These are phyloP conservation scores for Zygothrica quintamaculata DNA, from an alignment of 2,888 invertebrate genomes.

Conservation along the genomic window DNA sequence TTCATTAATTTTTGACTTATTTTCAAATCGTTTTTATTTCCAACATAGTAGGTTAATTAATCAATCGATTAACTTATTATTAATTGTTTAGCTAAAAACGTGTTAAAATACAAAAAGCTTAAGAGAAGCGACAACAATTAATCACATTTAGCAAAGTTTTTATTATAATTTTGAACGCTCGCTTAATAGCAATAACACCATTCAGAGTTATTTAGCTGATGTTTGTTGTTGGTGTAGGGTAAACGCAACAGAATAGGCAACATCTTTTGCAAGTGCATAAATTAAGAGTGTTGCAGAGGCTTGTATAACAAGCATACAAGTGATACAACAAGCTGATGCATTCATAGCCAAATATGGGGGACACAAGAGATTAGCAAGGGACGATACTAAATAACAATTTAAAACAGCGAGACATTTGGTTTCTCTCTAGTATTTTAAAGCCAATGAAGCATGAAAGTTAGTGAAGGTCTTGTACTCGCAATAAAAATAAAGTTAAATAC, in stretches of 20 bases:
- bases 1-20: not conserved
- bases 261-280: slow-evolving; percentile 64
- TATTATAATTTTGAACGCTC: too few species aligned
- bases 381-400: slow-evolving; percentile 39
- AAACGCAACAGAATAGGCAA: slow-evolving; percentile 2
- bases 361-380: slow-evolving; percentile 52
- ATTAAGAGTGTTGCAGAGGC: slow-evolving; percentile 52
- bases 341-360: slow-evolving; percentile 68
- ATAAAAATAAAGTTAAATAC: slow-evolving; percentile 24
- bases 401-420: slow-evolving; percentile 17
- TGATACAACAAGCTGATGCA: slow-evolving; percentile 48
- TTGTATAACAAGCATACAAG: slow-evolving; percentile 15
- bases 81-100: slow-evolving; percentile 16
- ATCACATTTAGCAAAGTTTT: slow-evolving; percentile 14
- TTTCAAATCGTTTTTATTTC: slow-evolving; percentile 4
- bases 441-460: slow-evolving; percentile 77
- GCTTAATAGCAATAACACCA: too few species aligned
- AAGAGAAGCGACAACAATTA: slow-evolving; percentile 58
- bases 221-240: too few species aligned
- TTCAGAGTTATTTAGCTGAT: too few species aligned
- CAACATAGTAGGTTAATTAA: slow-evolving; percentile 44
- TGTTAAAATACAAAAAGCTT: slow-evolving; percentile 58
- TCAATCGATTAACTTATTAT: slow-evolving; percentile 50
- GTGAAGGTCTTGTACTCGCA: slow-evolving; percentile 59
- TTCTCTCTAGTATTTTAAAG: slow-evolving; percentile 34